phyloP scores from a whole-genome alignment of 2,113 vertebrate genomes.

The Pituophis catenifer region DNA sequence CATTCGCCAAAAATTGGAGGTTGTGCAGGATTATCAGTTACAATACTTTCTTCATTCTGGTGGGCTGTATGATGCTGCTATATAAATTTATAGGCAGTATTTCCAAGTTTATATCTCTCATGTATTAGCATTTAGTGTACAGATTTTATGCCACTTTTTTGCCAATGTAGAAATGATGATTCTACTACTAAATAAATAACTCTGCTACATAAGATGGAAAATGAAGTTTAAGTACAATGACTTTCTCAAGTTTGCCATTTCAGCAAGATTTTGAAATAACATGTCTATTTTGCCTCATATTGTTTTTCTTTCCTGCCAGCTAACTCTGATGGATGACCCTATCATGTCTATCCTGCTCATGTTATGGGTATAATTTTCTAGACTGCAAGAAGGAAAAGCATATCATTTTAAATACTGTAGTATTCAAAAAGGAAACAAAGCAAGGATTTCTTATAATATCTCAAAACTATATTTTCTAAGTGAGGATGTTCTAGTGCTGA shows the following conservation, averaged over 20 bases:
- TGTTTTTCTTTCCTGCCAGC: background rate
- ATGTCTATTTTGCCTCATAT: background rate
- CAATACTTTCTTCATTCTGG: background rate
- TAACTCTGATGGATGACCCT: background rate
- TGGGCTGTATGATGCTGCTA: background rate
- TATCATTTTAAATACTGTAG: background rate
- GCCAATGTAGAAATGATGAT: background rate
- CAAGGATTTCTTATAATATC: background rate
- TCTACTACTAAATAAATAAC: background rate
- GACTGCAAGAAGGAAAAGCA: background rate
- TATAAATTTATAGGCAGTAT: background rate
- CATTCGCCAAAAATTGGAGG: background rate
- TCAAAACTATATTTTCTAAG: background rate
- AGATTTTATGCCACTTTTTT: background rate
- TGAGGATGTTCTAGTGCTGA: background rate
- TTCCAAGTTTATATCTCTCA: background rate
- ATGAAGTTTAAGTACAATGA: background rate
- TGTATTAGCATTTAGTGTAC: background rate
- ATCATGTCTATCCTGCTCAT: background rate
- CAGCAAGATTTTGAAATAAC: background rate
- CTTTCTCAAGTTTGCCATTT: background rate
- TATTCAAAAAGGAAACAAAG: background rate
- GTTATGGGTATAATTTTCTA: background rate
- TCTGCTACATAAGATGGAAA: background rate
- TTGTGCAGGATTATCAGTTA: background rate